phyloP scores from a whole-genome alignment of 2,113 vertebrate genomes.

The Alosa alosa region DNA sequence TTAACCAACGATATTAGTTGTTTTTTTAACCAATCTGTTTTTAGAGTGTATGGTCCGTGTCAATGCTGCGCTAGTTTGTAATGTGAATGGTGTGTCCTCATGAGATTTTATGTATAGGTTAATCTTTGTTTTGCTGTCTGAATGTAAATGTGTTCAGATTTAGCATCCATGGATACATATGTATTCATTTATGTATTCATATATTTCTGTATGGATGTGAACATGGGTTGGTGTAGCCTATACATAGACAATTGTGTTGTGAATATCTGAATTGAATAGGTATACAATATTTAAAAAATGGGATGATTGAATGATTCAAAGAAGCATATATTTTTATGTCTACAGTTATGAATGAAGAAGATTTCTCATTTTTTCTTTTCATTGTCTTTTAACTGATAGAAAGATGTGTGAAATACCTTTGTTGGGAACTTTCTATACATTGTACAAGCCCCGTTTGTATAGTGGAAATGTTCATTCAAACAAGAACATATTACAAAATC shows the following conservation, averaged over 20 bases:
- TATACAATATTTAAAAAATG: neutral
- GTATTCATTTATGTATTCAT: neutral
- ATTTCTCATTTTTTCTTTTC: neutral
- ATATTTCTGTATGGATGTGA: neutral
- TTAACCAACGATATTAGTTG: no score
- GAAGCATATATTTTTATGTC: neutral
- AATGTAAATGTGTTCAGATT: neutral
- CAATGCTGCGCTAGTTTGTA: neutral
- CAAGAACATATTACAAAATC: neutral
- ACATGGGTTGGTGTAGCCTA: neutral
- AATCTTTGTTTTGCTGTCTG: neutral
- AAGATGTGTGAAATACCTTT: neutral
- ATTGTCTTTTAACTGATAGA: neutral
- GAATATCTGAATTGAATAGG: neutral
- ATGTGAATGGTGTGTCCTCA: neutral
- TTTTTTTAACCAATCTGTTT: no score
- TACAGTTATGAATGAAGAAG: neutral
- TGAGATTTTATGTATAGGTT: neutral
- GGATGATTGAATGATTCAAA: neutral
- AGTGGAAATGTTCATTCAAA: neutral
- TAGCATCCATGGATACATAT: neutral
- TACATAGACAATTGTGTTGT: neutral
- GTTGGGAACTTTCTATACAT: neutral
- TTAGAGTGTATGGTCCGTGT: neutral
- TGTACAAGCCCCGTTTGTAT: neutral